Evolutionary conservation across 2,888 invertebrate genomes (phyloP).

Genomic region (Pegoplata infirma): DNA sequence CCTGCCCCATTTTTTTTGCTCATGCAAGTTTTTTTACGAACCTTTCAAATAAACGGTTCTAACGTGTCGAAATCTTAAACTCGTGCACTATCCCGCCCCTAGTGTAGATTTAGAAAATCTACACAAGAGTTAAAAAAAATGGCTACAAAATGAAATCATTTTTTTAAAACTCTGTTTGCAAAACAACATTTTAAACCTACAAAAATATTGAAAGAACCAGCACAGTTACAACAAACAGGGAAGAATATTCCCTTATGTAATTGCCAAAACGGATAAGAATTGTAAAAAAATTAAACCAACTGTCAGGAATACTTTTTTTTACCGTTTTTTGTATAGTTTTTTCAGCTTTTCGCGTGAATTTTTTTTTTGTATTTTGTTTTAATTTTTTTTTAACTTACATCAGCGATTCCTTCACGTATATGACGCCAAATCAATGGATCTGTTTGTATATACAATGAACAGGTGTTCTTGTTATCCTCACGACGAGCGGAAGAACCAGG

Average conservation of each 20-base stretch:
- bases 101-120: too few relatives aligned
- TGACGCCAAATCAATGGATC: conserved; percentile 99
- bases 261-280: conserved; percentile 45
- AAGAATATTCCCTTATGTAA: conserved; percentile 29
- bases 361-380: neutral
- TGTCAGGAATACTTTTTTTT: conserved; percentile 21
- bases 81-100: too few relatives aligned
- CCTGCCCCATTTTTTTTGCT: too few relatives aligned
- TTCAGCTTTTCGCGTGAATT: too few relatives aligned
- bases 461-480: conserved; percentile 90
- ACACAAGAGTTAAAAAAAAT: too few relatives aligned
- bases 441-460: conserved; percentile 97
- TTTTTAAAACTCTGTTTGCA: neutral
- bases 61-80: too few relatives aligned
- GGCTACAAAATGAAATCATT: too few relatives aligned
- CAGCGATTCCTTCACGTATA: conserved; percentile 89
- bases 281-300: conserved; percentile 28
- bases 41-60: too few relatives aligned
- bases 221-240: neutral
- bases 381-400: conserved; percentile 80
- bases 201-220: neutral
- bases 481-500: conserved; percentile 77
- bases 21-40: too few relatives aligned
- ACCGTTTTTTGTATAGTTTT: neutral
- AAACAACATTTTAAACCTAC: neutral